phyloP scores from a whole-genome alignment of 1,140 invertebrate species.

The Dendroctonus ponderosae region DNA sequence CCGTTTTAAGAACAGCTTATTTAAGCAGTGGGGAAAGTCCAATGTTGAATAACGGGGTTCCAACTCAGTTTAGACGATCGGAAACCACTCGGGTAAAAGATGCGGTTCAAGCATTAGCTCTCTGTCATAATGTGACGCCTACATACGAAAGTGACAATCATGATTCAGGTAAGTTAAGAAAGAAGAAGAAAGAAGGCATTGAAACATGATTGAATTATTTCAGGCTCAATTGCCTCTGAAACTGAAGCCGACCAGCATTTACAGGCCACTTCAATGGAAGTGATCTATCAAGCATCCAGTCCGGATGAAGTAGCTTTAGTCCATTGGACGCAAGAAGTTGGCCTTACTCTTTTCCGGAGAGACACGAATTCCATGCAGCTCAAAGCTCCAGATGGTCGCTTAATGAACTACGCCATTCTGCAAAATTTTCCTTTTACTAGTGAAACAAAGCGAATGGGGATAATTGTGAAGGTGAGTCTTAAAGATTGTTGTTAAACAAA shows the following conservation, averaged over 20 bases:
- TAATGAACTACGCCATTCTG: slow-evolving; percentile 83
- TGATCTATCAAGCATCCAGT: slow-evolving; percentile 81
- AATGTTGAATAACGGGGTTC: slow-evolving; percentile 6
- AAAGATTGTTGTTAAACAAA: neutral
- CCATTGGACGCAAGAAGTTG: slow-evolving; percentile 76
- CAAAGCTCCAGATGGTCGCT: slow-evolving; percentile 67
- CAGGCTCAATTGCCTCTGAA: slow-evolving; percentile 62
- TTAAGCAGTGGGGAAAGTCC: slow-evolving; percentile 23
- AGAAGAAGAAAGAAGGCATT: too few species aligned
- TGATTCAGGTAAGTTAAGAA: slow-evolving; percentile 42
- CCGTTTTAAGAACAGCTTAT: slow-evolving; percentile 33
- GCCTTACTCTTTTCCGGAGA: slow-evolving; percentile 76
- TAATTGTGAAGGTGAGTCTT: slow-evolving; percentile 81
- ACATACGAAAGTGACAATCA: slow-evolving; percentile 73
- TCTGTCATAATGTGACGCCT: slow-evolving; percentile 99
- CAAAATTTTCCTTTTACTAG: slow-evolving; percentile 99
- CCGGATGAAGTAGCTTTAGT: slow-evolving; percentile 91
- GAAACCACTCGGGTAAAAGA: slow-evolving; percentile 82
- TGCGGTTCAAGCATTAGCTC: slow-evolving; percentile 88
- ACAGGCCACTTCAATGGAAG: slow-evolving; percentile 48
- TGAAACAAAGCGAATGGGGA: slow-evolving; percentile 98
- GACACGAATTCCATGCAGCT: slow-evolving; percentile 79
- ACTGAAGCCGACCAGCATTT: slow-evolving; percentile 67
- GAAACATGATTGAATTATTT: neutral
- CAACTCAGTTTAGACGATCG: slow-evolving; percentile 53